phyloP scores from a whole-genome alignment of 2,888 invertebrate species.

The Perizoma affinitatum region DNA sequence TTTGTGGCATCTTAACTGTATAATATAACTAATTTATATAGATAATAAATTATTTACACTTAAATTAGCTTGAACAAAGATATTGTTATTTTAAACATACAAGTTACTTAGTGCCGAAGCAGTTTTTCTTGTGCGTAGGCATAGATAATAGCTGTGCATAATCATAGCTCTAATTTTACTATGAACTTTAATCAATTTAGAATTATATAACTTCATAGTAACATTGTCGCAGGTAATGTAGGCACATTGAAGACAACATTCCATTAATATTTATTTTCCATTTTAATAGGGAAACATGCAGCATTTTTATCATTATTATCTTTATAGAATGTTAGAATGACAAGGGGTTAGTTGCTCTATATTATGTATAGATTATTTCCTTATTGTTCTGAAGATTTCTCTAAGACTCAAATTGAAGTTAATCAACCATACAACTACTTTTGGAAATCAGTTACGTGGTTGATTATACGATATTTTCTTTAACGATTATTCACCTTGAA shows the following conservation, averaged over 20 bases:
- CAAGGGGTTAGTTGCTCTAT: slow-evolving; percentile 64
- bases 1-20: slow-evolving; percentile 62
- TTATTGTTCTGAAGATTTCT: slow-evolving; percentile 16
- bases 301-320: slow-evolving; percentile 39
- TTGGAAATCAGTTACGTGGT: slow-evolving; percentile 23
- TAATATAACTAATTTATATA: slow-evolving; percentile 24
- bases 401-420: slow-evolving; percentile 14
- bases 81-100: slow-evolving; percentile 11
- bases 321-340: slow-evolving; percentile 60
- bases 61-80: slow-evolving; percentile 4
- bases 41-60: neutral
- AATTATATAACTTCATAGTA: neutral
- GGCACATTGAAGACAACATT: neutral
- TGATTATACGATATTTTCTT: slow-evolving; percentile 14
- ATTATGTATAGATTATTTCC: slow-evolving; percentile 34
- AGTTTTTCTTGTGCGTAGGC: slow-evolving; percentile 18
- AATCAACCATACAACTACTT: slow-evolving; percentile 26
- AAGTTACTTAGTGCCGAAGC: slow-evolving; percentile 18
- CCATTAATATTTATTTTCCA: slow-evolving; percentile 36
- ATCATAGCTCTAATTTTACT: slow-evolving; percentile 8
- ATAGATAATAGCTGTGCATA: neutral
- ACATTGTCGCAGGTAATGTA: neutral
- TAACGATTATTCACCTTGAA: slow-evolving; percentile 55
- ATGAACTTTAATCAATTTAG: slow-evolving; percentile 3
- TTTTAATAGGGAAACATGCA: slow-evolving; percentile 51